Conservation (phyloP, 2,113 vertebrate species). For the Prietella phreatophila region DNA sequence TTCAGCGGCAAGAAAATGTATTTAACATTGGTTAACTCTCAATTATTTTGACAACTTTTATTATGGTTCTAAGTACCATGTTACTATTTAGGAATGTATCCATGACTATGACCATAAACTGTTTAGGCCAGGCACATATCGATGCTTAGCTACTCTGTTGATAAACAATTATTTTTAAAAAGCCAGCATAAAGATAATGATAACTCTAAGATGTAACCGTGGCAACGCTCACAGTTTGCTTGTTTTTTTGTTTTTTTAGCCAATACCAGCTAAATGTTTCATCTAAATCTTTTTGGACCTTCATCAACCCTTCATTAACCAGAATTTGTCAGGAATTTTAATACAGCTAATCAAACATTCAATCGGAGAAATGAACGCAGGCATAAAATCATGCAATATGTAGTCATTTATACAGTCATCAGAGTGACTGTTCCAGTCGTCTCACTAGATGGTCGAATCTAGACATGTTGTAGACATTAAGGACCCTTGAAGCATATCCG, state of each 20-base stretch:
- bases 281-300: background rate
- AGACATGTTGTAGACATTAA: background rate
- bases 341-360: background rate
- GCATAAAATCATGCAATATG: background rate
- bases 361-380: background rate
- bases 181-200: background rate
- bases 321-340: background rate
- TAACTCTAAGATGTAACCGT: background rate
- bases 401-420: background rate
- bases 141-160: background rate
- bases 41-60: background rate
- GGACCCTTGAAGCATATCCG: background rate
- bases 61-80: background rate
- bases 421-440: background rate
- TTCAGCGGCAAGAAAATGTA: background rate
- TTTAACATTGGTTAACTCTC: background rate
- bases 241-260: too few relatives aligned
- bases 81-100: background rate
- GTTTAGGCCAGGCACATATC: background rate
- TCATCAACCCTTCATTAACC: background rate
- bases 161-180: background rate
- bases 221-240: background rate
- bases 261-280: background rate
- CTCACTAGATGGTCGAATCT: background rate
- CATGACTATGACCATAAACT: background rate